Conservation (phyloP, 2,888 invertebrate species). For the Protula sp. region DNA sequence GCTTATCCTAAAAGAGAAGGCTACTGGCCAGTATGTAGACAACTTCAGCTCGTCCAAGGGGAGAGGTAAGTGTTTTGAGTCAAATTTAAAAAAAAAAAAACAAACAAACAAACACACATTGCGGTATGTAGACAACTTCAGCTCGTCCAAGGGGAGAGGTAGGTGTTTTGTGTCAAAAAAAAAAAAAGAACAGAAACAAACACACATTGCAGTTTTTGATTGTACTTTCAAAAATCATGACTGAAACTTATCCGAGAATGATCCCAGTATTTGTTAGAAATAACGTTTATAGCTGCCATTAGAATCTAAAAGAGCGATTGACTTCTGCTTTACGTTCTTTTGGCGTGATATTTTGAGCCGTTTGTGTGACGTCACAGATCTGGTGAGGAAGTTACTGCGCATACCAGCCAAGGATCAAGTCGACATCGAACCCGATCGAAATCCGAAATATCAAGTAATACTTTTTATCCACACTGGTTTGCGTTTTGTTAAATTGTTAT, state of each 20-base stretch:
- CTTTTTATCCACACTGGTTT: too few relatives aligned
- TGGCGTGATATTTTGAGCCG: too few relatives aligned
- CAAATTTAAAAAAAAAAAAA: slow-evolving; percentile 39
- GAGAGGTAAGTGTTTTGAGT: background rate
- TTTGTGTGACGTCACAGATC: too few relatives aligned
- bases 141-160: background rate
- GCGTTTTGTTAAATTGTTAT: too few relatives aligned
- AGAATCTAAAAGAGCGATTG: too few relatives aligned
- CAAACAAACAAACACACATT: slow-evolving; percentile 36
- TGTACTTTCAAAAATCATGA: too few relatives aligned
- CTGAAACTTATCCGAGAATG: too few relatives aligned
- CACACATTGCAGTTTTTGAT: slow-evolving; percentile 42
- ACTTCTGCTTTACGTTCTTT: too few relatives aligned
- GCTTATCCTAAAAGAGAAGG: slow-evolving; percentile 38
- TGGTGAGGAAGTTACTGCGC: slow-evolving; percentile 34
- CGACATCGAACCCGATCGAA: slow-evolving; percentile 39
- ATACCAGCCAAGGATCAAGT: slow-evolving; percentile 31
- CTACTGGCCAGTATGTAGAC: slow-evolving; percentile 43
- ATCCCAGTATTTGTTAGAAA: too few relatives aligned
- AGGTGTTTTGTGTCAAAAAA: slow-evolving; percentile 28
- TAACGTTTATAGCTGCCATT: too few relatives aligned
- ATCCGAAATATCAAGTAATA: slow-evolving; percentile 23
- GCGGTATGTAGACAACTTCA: slow-evolving; percentile 47
- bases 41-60: slow-evolving; percentile 30
- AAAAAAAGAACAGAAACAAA: slow-evolving; percentile 37